Evolutionary conservation across 2,113 vertebrate genomes (phyloP).

Genomic region (Sturnus vulgaris): DNA sequence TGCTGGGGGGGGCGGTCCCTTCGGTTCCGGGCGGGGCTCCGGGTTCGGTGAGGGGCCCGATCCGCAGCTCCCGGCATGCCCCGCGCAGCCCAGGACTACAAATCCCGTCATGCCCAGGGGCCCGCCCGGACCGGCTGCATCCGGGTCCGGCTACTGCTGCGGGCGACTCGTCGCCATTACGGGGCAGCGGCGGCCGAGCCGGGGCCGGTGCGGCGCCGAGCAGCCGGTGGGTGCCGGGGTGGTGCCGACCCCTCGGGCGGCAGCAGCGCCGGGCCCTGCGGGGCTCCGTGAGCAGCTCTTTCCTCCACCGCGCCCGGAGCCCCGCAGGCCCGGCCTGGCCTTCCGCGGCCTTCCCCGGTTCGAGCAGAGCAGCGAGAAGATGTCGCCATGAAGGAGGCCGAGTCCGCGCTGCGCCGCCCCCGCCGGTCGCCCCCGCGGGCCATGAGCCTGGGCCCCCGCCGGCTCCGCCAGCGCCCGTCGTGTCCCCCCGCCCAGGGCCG

Average conservation of each 20-base stretch:
- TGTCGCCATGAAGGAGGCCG: slow-evolving; percentile 93
- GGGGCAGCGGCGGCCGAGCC: slow-evolving; percentile 29
- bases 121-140: slow-evolving; percentile 45
- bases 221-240: slow-evolving; percentile 41
- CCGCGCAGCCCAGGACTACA: not conserved
- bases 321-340: not conserved
- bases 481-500: slow-evolving; percentile 76
- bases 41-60: too few species aligned
- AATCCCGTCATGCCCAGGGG: not conserved
- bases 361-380: slow-evolving; percentile 76
- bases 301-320: not conserved
- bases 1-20: not conserved
- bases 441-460: slow-evolving; percentile 87
- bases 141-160: slow-evolving; percentile 75
- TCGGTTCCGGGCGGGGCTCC: not conserved
- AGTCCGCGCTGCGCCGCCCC: slow-evolving; percentile 78
- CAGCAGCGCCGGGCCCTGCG: slow-evolving; percentile 41
- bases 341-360: slow-evolving; percentile 26
- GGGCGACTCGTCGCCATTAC: slow-evolving; percentile 88
- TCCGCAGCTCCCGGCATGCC: not conserved
- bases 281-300: not conserved
- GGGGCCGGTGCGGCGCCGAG: slow-evolving; percentile 24
- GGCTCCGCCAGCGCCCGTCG: slow-evolving; percentile 68
- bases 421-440: slow-evolving; percentile 83
- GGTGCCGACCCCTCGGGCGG: slow-evolving; percentile 27